Conservation (phyloP, 2,888 invertebrate genomes). For the Clivina fossor region DNA sequence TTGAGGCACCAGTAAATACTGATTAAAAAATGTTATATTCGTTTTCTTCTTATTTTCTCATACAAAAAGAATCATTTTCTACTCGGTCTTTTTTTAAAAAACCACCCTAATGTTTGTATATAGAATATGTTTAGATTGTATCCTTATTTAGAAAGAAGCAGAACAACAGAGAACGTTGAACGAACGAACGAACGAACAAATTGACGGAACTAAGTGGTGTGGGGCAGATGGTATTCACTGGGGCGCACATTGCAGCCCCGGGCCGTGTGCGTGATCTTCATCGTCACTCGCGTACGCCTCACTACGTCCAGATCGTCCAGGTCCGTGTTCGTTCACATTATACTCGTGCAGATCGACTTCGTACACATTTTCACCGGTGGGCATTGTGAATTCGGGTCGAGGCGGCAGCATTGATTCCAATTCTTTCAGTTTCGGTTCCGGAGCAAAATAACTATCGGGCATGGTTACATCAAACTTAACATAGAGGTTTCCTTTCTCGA, state of each 20-base stretch:
- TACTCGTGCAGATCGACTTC: conserved; percentile 82
- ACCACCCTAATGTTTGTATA: too few relatives aligned
- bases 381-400: conserved; percentile 69
- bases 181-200: conserved; percentile 31
- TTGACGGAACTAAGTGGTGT: conserved; percentile 35
- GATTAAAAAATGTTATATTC: too few relatives aligned
- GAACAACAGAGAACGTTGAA: conserved; percentile 43
- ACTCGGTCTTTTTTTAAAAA: too few relatives aligned
- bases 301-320: conserved; percentile 55
- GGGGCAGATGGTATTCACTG: conserved; percentile 59
- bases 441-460: conserved; percentile 78
- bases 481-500: conserved; percentile 83
- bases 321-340: conserved; percentile 62
- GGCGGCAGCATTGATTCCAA: conserved; percentile 77
- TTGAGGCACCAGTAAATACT: too few relatives aligned
- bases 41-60: too few relatives aligned
- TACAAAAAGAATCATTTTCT: too few relatives aligned
- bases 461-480: conserved; percentile 85
- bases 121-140: too few relatives aligned
- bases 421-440: conserved; percentile 64
- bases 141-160: conserved; percentile 54
- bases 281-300: conserved; percentile 75
- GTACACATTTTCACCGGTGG: conserved; percentile 79
- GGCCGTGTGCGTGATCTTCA: conserved; percentile 64
- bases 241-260: conserved; percentile 78